phyloP scores from a whole-genome alignment of 2,113 vertebrate genomes.

The Melanerpes aurifrons region DNA sequence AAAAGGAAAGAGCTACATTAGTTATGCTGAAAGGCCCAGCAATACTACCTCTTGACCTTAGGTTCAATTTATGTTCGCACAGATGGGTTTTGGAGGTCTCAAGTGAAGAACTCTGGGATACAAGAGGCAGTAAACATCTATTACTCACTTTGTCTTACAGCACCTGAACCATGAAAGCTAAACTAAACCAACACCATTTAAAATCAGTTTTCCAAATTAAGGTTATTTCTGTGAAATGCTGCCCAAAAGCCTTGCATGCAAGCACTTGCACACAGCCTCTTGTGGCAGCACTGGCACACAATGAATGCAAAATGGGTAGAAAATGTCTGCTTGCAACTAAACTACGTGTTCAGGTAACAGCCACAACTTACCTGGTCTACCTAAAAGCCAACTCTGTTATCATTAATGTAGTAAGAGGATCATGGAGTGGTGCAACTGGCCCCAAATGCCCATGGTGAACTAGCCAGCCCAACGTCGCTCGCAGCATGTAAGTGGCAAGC shows the following conservation, averaged over 20 bases:
- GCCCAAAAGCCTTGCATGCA: rapidly evolving
- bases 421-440: rapidly evolving
- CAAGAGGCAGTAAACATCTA: background rate
- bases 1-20: background rate
- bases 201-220: background rate
- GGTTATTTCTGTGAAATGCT: rapidly evolving
- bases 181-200: background rate
- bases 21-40: background rate
- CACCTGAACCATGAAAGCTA: background rate
- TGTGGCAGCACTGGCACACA: rapidly evolving
- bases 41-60: background rate
- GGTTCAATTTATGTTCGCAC: background rate
- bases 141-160: background rate
- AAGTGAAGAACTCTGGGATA: background rate
- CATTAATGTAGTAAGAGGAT: rapidly evolving
- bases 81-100: rapidly evolving
- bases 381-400: background rate
- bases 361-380: background rate
- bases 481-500: no score
- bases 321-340: background rate
- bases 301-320: rapidly evolving
- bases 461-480: background rate
- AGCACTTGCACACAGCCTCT: rapidly evolving
- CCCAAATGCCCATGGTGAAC: background rate
- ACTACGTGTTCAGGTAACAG: no score